Conservation (phyloP, 2,888 invertebrate species). For the Dynastes grantii region DNA sequence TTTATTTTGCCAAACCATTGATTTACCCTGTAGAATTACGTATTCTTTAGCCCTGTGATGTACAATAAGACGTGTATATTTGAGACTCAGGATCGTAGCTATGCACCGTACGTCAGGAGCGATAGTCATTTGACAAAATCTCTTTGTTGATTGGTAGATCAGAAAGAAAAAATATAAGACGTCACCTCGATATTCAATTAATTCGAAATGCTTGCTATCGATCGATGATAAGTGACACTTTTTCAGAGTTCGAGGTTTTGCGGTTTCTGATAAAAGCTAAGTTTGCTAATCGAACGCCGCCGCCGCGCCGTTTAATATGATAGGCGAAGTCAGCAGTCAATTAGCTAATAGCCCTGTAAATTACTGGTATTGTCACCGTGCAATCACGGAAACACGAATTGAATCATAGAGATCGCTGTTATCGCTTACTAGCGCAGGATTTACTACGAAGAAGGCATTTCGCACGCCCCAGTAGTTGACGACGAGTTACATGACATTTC, state of each 20-base stretch:
- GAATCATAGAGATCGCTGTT: constrained; percentile 50
- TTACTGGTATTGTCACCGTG: constrained; percentile 64
- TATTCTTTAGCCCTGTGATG: too few species aligned
- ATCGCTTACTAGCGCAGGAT: constrained; percentile 50
- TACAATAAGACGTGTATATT: too few species aligned
- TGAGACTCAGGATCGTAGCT: too few species aligned
- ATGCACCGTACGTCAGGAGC: too few species aligned
- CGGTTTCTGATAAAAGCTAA: background rate
- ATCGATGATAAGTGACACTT: constrained; percentile 23
- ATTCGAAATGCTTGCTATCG: background rate
- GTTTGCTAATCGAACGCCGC: constrained; percentile 19
- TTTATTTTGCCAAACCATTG: too few species aligned
- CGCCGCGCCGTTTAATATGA: constrained; percentile 46
- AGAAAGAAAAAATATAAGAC: too few species aligned
- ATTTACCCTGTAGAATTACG: too few species aligned
- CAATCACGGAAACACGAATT: constrained; percentile 57
- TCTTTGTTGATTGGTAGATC: too few species aligned
- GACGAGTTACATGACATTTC: constrained; percentile 39
- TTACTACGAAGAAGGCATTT: constrained; percentile 35
- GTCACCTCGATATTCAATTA: too few species aligned
- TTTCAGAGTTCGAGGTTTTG: background rate
- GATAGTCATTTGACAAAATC: too few species aligned
- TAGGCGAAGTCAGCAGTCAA: constrained; percentile 64
- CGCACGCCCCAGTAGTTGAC: constrained; percentile 13
- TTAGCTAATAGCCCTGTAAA: constrained; percentile 66